Evolutionary conservation across 2,113 vertebrate genomes (phyloP).

Genomic region (Trochalopteron elliotii): DNA sequence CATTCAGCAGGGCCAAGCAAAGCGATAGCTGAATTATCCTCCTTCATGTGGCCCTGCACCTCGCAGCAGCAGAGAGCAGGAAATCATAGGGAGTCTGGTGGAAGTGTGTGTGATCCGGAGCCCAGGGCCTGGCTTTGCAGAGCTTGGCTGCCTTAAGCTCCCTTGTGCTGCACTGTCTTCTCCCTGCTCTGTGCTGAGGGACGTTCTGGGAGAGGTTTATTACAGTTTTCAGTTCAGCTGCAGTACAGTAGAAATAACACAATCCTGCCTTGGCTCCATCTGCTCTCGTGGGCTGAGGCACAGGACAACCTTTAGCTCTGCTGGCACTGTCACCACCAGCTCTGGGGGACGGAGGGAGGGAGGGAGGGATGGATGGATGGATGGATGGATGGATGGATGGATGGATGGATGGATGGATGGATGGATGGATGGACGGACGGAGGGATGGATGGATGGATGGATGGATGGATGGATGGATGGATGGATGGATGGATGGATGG

Average conservation of each 20-base stretch:
- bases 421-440: no score
- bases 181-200: conserved; percentile 11
- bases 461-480: no score
- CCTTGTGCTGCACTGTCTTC: neutral
- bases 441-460: no score
- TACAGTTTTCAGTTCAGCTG: conserved; percentile 37
- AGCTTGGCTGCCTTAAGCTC: neutral
- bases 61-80: rapidly evolving
- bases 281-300: conserved; percentile 29
- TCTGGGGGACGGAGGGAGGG: neutral
- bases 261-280: conserved; percentile 52
- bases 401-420: neutral
- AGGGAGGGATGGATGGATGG: neutral
- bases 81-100: rapidly evolving
- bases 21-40: neutral
- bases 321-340: neutral
- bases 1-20: neutral
- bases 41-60: rapidly evolving
- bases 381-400: neutral
- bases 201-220: neutral
- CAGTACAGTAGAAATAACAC: conserved; percentile 36
- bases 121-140: neutral
- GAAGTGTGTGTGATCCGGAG: rapidly evolving
- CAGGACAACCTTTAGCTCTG: conserved; percentile 60
- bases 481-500: no score